Percentiles rank a stretch among this genome's conserved stretches.
phyloP scores from a whole-genome alignment of 2,888 invertebrate species.

The Nyleta sp. region DNA sequence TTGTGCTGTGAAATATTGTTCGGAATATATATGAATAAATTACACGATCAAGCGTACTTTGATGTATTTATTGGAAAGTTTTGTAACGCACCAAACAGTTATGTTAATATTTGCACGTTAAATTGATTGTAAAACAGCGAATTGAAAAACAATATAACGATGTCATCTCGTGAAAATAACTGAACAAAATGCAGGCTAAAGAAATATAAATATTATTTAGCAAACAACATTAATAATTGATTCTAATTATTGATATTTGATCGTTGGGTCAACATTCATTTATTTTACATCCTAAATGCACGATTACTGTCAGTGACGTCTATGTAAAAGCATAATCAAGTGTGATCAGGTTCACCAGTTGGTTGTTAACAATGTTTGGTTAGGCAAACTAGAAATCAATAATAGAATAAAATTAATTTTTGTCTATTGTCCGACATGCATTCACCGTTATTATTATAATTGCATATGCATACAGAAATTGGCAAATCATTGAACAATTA shows the following conservation, averaged over 20 bases:
- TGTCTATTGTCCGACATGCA: background rate
- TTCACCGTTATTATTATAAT: background rate
- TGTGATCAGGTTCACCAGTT: background rate
- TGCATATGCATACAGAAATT: background rate
- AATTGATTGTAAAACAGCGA: background rate
- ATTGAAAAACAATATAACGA: too few relatives aligned
- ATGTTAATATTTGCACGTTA: too few relatives aligned
- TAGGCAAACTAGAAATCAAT: slow-evolving; percentile 1
- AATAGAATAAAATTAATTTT: background rate
- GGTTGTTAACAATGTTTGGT: background rate
- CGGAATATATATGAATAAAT: too few relatives aligned
- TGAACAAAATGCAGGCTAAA: too few relatives aligned
- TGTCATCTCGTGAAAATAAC: too few relatives aligned
- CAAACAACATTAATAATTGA: background rate
- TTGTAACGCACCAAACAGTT: too few relatives aligned
- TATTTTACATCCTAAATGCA: background rate
- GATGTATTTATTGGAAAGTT: slow-evolving; percentile 13
- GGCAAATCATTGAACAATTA: slow-evolving; percentile 1
- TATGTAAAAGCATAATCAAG: background rate
- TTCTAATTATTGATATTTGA: background rate
- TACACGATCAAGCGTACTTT: too few relatives aligned
- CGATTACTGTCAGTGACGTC: background rate
- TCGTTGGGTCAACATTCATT: background rate
- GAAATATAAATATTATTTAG: background rate
- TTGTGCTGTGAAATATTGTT: too few relatives aligned